Evolutionary conservation across 2,888 invertebrate genomes (phyloP).

Genomic region (Ctenicera cuprea): DNA sequence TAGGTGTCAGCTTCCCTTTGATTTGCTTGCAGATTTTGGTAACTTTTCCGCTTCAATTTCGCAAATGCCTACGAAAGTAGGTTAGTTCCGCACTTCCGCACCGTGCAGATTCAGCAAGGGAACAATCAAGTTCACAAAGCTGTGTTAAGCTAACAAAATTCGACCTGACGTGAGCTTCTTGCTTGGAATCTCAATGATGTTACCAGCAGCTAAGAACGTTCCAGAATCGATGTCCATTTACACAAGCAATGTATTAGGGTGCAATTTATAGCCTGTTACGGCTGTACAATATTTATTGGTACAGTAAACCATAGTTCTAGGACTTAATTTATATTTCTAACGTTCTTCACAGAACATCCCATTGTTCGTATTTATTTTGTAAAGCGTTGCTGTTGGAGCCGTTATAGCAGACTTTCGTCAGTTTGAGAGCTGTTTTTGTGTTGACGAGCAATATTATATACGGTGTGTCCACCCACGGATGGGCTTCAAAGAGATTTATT

Average conservation of each 20-base stretch:
- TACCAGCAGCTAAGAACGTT: conserved; percentile 44
- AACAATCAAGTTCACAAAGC: conserved; percentile 53
- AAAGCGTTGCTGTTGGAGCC: neutral
- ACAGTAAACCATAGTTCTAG: conserved; percentile 22
- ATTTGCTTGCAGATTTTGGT: conserved; percentile 26
- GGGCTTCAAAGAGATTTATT: too few species aligned
- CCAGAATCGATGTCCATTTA: conserved; percentile 45
- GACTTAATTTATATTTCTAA: conserved; percentile 36
- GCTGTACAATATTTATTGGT: conserved; percentile 44
- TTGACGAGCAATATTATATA: neutral
- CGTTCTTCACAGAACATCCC: neutral
- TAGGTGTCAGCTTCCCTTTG: neutral
- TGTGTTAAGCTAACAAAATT: conserved; percentile 53
- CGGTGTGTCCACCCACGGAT: too few species aligned
- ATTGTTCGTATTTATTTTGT: conserved; percentile 14
- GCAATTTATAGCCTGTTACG: conserved; percentile 46
- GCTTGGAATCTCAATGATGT: conserved; percentile 50
- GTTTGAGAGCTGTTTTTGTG: neutral
- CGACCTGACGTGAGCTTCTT: conserved; percentile 48
- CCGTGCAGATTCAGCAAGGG: conserved; percentile 45
- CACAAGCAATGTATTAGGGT: conserved; percentile 42
- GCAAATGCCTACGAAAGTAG: conserved; percentile 38
- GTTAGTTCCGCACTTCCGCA: conserved; percentile 35
- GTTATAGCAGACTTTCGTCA: neutral
- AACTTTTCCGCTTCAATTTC: conserved; percentile 29